phyloP scores from a whole-genome alignment of 2,888 invertebrate species.

The Meandrusa payeni region DNA sequence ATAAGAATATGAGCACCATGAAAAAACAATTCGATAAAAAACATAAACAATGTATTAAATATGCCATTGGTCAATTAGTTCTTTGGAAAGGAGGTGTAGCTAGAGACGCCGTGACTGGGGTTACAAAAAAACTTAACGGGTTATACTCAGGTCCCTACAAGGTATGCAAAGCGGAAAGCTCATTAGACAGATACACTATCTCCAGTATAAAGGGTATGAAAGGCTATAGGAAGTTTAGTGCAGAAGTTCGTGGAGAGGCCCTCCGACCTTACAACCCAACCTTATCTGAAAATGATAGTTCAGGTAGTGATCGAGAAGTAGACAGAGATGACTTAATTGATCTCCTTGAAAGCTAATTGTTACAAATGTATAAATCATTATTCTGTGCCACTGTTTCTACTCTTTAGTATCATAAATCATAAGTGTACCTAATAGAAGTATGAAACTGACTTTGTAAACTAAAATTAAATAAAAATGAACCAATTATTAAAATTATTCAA shows the following conservation, averaged over 20 bases:
- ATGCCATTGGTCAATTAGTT: slow-evolving; percentile 24
- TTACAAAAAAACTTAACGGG: slow-evolving; percentile 20
- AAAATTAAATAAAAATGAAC: too few relatives aligned
- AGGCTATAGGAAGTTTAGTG: slow-evolving; percentile 23
- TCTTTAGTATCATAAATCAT: too few relatives aligned
- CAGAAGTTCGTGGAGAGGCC: slow-evolving; percentile 21
- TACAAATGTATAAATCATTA: too few relatives aligned
- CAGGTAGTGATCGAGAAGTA: slow-evolving; percentile 26
- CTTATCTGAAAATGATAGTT: slow-evolving; percentile 22
- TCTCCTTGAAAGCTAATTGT: slow-evolving; percentile 29
- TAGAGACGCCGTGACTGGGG: slow-evolving; percentile 6
- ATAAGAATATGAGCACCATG: too few relatives aligned
- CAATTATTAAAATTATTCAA: too few relatives aligned
- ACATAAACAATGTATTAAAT: slow-evolving; percentile 25
- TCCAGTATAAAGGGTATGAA: slow-evolving; percentile 21
- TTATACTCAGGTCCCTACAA: slow-evolving; percentile 25
- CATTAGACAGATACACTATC: slow-evolving; percentile 25
- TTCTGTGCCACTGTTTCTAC: too few relatives aligned
- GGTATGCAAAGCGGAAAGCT: slow-evolving; percentile 12
- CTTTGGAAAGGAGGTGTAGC: slow-evolving; percentile 21
- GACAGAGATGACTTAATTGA: slow-evolving; percentile 31
- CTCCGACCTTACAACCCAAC: slow-evolving; percentile 27
- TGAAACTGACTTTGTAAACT: too few relatives aligned
- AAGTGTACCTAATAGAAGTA: too few relatives aligned
- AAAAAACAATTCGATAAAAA: too few relatives aligned